Conservation (phyloP, 1,140 invertebrate genomes). For the Caerostris darwini region DNA sequence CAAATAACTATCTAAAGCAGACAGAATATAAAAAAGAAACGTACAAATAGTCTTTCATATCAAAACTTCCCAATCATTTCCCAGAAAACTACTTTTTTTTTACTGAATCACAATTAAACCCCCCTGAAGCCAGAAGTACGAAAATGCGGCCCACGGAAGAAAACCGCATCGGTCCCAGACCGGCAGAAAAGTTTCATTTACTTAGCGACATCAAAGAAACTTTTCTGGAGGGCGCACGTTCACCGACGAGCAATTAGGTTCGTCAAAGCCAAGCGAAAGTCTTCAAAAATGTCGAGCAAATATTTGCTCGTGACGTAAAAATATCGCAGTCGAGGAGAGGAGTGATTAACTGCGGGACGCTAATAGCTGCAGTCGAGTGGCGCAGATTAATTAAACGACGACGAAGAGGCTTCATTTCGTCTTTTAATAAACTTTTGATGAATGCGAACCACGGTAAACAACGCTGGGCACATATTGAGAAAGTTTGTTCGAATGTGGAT, state of each 20-base stretch:
- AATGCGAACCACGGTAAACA: too few species aligned
- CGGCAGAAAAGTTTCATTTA: neutral
- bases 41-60: neutral
- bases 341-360: neutral
- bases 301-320: slow-evolving; percentile 14
- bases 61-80: neutral
- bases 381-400: neutral
- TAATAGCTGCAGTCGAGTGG: neutral
- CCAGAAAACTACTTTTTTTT: neutral
- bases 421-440: neutral
- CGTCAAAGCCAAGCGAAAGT: neutral
- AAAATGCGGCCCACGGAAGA: neutral
- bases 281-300: slow-evolving; percentile 14
- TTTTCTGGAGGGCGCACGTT: neutral
- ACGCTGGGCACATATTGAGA: too few species aligned
- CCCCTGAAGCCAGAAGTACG: neutral
- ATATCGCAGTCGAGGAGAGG: neutral
- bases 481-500: too few species aligned
- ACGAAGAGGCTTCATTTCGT: neutral
- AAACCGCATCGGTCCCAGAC: neutral
- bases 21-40: too few species aligned
- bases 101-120: neutral
- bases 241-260: neutral
- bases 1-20: too few species aligned
- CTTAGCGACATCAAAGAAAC: neutral